Evolutionary conservation across 2,888 invertebrate species (phyloP).

Genomic region (Trileptium ribeirensis): DNA sequence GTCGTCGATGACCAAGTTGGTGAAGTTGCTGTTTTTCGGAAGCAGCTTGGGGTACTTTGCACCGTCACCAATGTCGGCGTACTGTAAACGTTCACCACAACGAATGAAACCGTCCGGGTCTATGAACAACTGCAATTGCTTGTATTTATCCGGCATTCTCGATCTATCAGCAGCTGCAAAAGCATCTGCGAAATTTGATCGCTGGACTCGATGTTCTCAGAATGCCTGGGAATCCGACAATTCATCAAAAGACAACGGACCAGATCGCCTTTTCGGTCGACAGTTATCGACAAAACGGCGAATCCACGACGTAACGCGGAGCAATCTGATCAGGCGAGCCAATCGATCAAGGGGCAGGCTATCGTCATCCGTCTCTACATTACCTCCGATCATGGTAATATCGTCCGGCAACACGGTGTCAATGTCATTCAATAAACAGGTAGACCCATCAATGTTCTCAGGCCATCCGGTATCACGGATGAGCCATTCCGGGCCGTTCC

Average conservation of each 20-base stretch:
- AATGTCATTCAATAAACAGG: neutral
- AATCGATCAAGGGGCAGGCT: too few relatives aligned
- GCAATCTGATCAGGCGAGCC: neutral
- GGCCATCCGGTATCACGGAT: neutral
- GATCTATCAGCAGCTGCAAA: neutral
- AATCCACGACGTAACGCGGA: conserved; percentile 8
- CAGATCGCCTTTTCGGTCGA: neutral
- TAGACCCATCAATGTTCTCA: neutral
- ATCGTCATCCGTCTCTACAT: too few relatives aligned
- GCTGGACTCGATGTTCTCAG: neutral
- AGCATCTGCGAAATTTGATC: neutral
- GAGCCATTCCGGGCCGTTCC: conserved; percentile 38
- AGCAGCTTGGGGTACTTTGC: conserved; percentile 18
- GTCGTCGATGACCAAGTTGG: neutral
- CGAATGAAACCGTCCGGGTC: conserved; percentile 18
- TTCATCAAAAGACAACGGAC: neutral
- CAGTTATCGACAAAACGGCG: neutral
- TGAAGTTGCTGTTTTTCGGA: conserved; percentile 9
- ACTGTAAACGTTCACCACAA: conserved; percentile 19
- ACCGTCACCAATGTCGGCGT: conserved; percentile 9
- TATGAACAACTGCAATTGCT: neutral
- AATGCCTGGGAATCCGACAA: neutral
- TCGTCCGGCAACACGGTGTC: neutral
- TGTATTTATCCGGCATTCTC: neutral
- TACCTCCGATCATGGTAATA: neutral